Evolutionary conservation across 2,113 vertebrate species (phyloP).

Genomic region (Sakesphorus luctuosus): DNA sequence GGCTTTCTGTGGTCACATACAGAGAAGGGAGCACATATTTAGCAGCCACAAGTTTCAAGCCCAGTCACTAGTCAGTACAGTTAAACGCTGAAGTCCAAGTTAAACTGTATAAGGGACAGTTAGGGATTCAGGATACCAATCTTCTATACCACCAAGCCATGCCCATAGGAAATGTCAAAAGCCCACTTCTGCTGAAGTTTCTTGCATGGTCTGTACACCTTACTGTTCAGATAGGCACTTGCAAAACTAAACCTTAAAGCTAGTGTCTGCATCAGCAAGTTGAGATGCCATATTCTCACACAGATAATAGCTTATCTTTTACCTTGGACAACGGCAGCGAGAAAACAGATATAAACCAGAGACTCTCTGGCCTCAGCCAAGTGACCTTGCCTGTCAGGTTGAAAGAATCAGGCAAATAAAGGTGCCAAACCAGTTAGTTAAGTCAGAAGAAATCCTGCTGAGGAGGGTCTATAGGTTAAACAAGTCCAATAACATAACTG

Average conservation of each 20-base stretch:
- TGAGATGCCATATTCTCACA: background rate
- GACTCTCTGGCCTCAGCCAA: background rate
- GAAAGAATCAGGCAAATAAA: background rate
- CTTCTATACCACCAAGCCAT: background rate
- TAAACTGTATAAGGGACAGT: background rate
- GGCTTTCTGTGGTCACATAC: background rate
- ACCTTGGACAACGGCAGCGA: background rate
- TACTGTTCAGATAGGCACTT: background rate
- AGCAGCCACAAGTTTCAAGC: accelerated
- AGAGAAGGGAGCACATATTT: background rate
- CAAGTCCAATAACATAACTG: background rate
- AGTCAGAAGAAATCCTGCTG: background rate
- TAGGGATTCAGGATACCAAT: background rate
- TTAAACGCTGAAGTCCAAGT: background rate
- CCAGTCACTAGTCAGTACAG: background rate
- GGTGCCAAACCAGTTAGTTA: background rate
- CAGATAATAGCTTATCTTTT: background rate
- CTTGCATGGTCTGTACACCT: background rate
- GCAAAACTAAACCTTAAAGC: background rate
- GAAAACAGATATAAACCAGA: background rate
- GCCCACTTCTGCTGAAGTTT: background rate
- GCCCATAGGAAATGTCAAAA: background rate
- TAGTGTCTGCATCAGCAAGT: background rate
- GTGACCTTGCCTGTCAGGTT: background rate
- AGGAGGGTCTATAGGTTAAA: background rate